Base-by-base conservation (phyloP, 2,113 vertebrate species). In the Otolemur garnettii region DNA sequence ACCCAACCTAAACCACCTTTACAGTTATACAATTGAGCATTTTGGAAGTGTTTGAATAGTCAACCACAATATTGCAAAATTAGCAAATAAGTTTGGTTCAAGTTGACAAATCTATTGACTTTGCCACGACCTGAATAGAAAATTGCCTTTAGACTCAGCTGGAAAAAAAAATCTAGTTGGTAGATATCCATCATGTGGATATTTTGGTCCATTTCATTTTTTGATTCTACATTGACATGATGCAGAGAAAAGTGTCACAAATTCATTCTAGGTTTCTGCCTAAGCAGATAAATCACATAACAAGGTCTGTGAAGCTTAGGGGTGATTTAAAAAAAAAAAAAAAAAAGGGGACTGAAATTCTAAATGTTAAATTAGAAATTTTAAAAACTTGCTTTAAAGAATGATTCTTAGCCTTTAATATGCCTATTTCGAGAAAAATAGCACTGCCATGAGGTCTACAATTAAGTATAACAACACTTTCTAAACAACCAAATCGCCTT, bases 401-500 rank as follows among this genome's bases (percentile, higher is more conserved):
- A 92, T 42, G 26, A 74, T 69, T 69, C 18, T 8, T 77, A 82
- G 35, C 12, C 30, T 83, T 95, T 53, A 93, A 88, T 89, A 84
- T 33, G 15, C 35, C 33, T 62, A 21, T 77, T 97, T 97, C 95
- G 86, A 98, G 60, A 90, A 98, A 96, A 94, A 11, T n/a, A 95
- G 10, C 82, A 95, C 14, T 24, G 12, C 84, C 94, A 57, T 93
- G 68, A 94, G 60, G 90, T 85, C 2, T 90, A 60, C 90, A 95
- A 90, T 97, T 95, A 94, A 95, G 85, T 84, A 83, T 2, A 96
- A 92, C 17, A 88, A 24, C 71, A 85, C 79, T 97, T 95, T 71
- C 86, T 96, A 97, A 96, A 98, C 77, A 94, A 96, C 78, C 88
- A 95, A 94, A 93, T 95, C 91, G 91, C 84, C 95, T 97, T 96